Percentiles rank a stretch among this genome's conserved stretches.
These are phyloP conservation scores for Rhabdomys dilectus DNA, from an alignment of 2,113 vertebrate genomes.

Conservation along the genomic window DNA sequence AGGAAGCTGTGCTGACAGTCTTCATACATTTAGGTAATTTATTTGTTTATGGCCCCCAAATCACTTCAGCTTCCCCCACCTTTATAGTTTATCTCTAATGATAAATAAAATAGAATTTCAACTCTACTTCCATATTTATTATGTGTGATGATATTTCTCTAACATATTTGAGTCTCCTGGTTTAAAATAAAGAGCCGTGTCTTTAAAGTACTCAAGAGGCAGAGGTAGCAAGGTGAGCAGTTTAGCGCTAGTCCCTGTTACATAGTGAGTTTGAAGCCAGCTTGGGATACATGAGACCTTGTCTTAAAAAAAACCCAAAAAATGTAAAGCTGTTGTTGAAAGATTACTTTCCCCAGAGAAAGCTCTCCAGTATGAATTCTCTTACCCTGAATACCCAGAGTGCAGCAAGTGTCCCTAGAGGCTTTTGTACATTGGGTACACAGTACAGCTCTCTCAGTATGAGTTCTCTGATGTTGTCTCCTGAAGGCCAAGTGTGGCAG, in stretches of 20 bases:
- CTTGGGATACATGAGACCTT: not conserved
- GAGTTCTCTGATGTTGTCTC: constrained; percentile 46
- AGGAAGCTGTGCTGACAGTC: not conserved
- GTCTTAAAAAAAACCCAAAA: not conserved
- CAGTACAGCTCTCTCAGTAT: not conserved
- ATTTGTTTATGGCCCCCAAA: not conserved
- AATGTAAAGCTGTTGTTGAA: not conserved
- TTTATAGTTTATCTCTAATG: constrained; percentile 23
- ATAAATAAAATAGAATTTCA: constrained; percentile 4
- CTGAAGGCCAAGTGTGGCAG: not conserved
- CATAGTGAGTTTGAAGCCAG: not conserved
- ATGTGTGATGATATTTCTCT: constrained; percentile 25
- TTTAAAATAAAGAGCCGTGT: not conserved
- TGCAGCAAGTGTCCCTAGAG: not conserved
- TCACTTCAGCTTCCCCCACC: not conserved
- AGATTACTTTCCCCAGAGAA: not conserved
- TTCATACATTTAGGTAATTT: not conserved
- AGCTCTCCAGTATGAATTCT: constrained; percentile 17
- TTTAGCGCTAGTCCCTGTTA: no score
- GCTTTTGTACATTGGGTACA: not conserved
- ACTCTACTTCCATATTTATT: not conserved
- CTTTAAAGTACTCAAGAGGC: not conserved
- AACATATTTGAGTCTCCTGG: not conserved
- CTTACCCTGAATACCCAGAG: not conserved
- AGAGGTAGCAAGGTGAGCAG: not conserved